Percentiles rank a stretch among this genome's conserved stretches.
Conservation (phyloP, 2,113 vertebrate genomes). For the Indicator maculatus region DNA sequence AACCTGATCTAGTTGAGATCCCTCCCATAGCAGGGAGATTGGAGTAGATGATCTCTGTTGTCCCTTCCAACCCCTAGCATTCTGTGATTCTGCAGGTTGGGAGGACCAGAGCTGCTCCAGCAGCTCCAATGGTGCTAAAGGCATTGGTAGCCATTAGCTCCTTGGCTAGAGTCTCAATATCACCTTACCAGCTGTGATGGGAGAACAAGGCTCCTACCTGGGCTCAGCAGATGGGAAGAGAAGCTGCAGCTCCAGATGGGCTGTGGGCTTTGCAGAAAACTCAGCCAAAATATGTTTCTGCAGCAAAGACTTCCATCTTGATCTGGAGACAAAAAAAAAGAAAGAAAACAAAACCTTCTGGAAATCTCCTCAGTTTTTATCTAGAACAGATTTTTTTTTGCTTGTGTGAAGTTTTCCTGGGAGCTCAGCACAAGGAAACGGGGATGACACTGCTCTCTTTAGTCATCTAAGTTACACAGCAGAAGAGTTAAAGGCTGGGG, state of each 20-base stretch:
- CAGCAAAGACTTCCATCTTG: not conserved
- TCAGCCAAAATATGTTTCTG: not conserved
- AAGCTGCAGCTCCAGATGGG: not conserved
- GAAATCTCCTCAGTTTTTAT: not conserved
- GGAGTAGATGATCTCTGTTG: too few relatives aligned
- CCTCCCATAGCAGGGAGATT: too few relatives aligned
- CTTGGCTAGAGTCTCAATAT: not conserved
- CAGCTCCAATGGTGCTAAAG: not conserved
- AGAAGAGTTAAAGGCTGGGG: not conserved
- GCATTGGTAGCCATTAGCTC: not conserved
- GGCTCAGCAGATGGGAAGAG: not conserved
- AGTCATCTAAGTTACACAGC: not conserved
- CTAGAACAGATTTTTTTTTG: not conserved
- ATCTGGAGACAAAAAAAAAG: not conserved
- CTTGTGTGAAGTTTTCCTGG: not conserved
- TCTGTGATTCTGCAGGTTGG: not conserved
- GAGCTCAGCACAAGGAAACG: not conserved
- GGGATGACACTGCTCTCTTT: not conserved
- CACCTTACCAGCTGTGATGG: not conserved
- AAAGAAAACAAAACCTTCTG: not conserved
- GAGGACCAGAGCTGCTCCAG: not conserved
- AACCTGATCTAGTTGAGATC: too few relatives aligned
- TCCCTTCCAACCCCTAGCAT: too few relatives aligned
- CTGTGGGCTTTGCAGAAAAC: not conserved
- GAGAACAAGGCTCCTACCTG: fast-evolving